These are phyloP conservation scores for Lasioglossum figueresi DNA, from an alignment of 2,888 invertebrate genomes.

Conservation along the genomic window DNA sequence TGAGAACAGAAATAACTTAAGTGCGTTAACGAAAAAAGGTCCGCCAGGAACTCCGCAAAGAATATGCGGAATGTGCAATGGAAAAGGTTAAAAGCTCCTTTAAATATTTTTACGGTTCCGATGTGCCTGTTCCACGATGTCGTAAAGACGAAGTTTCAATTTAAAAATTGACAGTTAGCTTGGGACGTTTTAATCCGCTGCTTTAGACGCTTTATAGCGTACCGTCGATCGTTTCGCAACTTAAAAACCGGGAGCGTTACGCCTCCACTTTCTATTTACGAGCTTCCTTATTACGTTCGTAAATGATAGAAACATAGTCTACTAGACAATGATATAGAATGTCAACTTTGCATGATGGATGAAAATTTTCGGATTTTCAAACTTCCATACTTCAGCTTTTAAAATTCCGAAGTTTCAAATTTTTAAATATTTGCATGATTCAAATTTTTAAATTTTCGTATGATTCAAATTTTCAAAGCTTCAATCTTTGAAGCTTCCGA, in stretches of 20 bases:
- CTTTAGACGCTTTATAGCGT: background rate
- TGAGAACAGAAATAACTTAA: background rate
- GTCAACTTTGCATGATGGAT: background rate
- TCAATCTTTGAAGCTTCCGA: too few relatives aligned
- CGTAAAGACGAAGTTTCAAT: slow-evolving; percentile 1
- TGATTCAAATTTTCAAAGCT: too few relatives aligned
- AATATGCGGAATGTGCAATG: background rate
- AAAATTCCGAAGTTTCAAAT: too few relatives aligned
- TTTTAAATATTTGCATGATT: too few relatives aligned
- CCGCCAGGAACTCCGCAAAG: background rate
- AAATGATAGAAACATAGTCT: background rate
- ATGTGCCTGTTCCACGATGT: background rate
- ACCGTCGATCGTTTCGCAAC: background rate
- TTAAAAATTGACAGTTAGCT: background rate
- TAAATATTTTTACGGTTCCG: background rate
- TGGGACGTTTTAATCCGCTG: background rate
- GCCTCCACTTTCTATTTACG: background rate
- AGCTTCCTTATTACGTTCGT: background rate
- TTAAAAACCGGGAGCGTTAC: background rate
- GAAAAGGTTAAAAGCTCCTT: background rate
- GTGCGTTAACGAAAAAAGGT: background rate
- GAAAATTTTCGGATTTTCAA: background rate
- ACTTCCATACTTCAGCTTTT: background rate
- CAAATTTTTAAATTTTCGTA: too few relatives aligned
- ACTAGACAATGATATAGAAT: background rate